phyloP scores from a whole-genome alignment of 1,140 invertebrate genomes.

The Dendroctonus ponderosae region DNA sequence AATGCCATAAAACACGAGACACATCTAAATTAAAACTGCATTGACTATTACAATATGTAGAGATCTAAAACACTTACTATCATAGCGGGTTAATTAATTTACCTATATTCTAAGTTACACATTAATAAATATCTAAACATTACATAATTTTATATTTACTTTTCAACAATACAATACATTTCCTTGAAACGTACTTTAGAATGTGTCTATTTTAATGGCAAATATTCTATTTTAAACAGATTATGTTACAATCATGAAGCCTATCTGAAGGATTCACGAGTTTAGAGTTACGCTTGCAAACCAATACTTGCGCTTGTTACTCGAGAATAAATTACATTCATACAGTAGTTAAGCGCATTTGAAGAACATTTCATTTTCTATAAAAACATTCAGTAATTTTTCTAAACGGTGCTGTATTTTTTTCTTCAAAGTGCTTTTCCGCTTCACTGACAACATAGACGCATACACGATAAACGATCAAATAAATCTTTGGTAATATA shows the following conservation, averaged over 20 bases:
- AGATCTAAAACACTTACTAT: conserved; percentile 45
- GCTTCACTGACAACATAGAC: conserved; percentile 35
- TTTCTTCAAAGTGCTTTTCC: conserved; percentile 7
- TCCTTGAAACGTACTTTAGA: conserved; percentile 44
- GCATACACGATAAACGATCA: conserved; percentile 32
- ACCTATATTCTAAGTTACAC: conserved; percentile 43
- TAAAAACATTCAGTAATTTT: background rate
- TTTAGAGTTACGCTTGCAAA: background rate
- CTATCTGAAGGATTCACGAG: background rate
- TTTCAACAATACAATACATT: conserved; percentile 47
- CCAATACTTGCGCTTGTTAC: background rate
- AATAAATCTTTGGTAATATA: conserved; percentile 44
- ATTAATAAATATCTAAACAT: conserved; percentile 51
- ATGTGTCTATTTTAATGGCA: conserved; percentile 29
- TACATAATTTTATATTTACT: conserved; percentile 38
- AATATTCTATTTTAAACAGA: conserved; percentile 14
- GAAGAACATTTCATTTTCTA: conserved; percentile 11
- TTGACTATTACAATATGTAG: conserved; percentile 30
- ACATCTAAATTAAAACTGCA: background rate
- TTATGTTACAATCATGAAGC: conserved; percentile 10
- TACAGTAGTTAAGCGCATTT: conserved; percentile 14
- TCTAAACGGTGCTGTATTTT: background rate
- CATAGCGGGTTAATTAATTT: conserved; percentile 37
- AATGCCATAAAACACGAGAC: too few species aligned
- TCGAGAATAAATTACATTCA: conserved; percentile 10